These are phyloP conservation scores for Pristionchus entomophagus DNA, from an alignment of 2,888 invertebrate species.

Conservation along the genomic window DNA sequence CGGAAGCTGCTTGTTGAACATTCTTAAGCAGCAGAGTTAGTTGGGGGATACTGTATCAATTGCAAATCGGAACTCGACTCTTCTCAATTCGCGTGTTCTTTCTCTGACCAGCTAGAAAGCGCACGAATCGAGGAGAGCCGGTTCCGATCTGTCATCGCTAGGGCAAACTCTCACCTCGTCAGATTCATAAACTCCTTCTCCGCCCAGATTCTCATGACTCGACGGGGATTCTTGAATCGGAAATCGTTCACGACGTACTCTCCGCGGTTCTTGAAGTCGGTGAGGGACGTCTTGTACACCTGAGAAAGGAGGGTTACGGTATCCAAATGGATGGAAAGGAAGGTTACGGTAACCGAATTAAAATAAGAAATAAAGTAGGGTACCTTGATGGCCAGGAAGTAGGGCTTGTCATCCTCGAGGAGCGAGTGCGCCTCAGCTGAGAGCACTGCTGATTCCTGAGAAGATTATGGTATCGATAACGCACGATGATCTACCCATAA, in stretches of 20 bases:
- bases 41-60: not conserved
- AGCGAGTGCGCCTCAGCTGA: conserved; percentile 55
- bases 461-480: conserved; percentile 71
- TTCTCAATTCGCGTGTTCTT: no score
- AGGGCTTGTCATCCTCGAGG: conserved; percentile 31
- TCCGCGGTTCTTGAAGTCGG: conserved; percentile 80
- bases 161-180: conserved; percentile 76
- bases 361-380: not conserved
- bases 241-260: conserved; percentile 81
- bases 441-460: conserved; percentile 70
- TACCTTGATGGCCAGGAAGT: conserved; percentile 65
- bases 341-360: not conserved
- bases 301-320: conserved; percentile 76
- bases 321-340: conserved; percentile 65
- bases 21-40: conserved; percentile 49
- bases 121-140: no score
- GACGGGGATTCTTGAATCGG: conserved; percentile 81
- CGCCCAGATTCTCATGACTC: conserved; percentile 81
- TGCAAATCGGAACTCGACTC: no score
- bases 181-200: conserved; percentile 82
- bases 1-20: conserved; percentile 74
- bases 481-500: not conserved
- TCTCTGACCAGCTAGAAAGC: no score
- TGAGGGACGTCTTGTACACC: conserved; percentile 81
- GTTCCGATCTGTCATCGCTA: no score